A percentile compares a stretch with the other conserved stretches of the same genome.
These are phyloP conservation scores for Otolemur garnettii DNA, from an alignment of 2,113 vertebrate species.

Conservation along the genomic window DNA sequence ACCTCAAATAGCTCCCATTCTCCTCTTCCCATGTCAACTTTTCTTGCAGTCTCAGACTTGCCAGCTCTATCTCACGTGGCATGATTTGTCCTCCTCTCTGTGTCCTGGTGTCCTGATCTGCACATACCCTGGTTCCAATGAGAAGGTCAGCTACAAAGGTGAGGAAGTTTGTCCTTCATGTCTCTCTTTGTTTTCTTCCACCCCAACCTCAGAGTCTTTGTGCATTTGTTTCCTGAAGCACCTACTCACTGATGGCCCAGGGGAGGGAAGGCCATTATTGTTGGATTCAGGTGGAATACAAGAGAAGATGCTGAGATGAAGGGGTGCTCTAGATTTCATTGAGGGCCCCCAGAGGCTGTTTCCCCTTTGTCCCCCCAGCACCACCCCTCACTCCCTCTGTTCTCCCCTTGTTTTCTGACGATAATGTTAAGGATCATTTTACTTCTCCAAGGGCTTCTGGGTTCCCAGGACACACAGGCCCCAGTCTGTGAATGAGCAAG, in stretches of 20 bases:
- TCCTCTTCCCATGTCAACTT: neutral
- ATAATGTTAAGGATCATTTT: neutral
- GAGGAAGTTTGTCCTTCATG: neutral
- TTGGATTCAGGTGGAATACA: neutral
- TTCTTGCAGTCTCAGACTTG: neutral
- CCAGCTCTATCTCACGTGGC: neutral
- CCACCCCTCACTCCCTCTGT: neutral
- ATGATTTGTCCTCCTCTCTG: neutral
- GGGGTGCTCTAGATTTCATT: neutral
- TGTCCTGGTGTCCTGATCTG: neutral
- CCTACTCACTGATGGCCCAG: neutral
- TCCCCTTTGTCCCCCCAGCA: neutral
- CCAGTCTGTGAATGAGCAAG: neutral
- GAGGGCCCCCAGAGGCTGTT: neutral
- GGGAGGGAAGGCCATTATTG: neutral
- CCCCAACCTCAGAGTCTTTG: neutral
- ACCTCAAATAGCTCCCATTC: neutral
- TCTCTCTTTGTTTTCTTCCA: neutral
- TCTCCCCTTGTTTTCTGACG: neutral
- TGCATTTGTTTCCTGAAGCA: neutral
- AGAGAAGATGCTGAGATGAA: neutral
- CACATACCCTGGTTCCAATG: neutral
- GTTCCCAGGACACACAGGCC: neutral
- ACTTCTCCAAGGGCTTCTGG: constrained; percentile 1
- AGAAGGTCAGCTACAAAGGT: neutral